Conservation (phyloP, 2,113 vertebrate species). For the Arenaria interpres region DNA sequence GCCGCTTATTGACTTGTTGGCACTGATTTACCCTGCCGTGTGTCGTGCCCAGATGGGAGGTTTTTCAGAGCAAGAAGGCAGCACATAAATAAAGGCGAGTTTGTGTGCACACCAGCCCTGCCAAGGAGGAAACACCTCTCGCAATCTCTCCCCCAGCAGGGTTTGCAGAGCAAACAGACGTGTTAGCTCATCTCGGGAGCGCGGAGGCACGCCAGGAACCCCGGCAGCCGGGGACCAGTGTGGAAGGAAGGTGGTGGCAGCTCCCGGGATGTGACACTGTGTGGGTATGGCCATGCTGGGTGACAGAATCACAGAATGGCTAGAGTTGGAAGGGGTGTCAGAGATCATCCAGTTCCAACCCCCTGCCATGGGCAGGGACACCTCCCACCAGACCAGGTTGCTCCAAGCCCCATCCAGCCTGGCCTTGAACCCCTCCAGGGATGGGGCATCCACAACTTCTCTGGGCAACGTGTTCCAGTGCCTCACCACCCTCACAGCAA, state of each 20-base stretch:
- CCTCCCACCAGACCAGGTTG: too few species aligned
- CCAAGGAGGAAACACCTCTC: not conserved
- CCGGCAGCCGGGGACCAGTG: fast-evolving
- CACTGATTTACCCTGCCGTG: not conserved
- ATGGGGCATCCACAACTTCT: too few species aligned
- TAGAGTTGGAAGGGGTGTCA: too few species aligned
- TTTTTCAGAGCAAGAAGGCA: not conserved
- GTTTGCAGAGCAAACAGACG: not conserved
- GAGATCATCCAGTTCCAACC: too few species aligned
- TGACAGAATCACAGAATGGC: too few species aligned
- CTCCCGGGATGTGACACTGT: not conserved
- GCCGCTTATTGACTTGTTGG: not conserved
- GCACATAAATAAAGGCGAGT: not conserved
- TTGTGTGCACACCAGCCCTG: not conserved
- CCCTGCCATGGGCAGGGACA: too few species aligned
- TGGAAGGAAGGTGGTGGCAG: fast-evolving
- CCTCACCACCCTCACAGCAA: too few species aligned
- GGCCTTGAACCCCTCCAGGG: too few species aligned
- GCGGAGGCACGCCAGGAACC: not conserved
- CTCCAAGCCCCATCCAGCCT: too few species aligned
- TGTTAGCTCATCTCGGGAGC: not conserved
- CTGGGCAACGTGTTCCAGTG: too few species aligned
- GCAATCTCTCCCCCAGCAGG: not conserved
- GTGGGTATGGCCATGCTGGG: fast-evolving
- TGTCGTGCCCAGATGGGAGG: not conserved